phyloP scores from a whole-genome alignment of 1,140 invertebrate species.

The Drosophila murphyi region DNA sequence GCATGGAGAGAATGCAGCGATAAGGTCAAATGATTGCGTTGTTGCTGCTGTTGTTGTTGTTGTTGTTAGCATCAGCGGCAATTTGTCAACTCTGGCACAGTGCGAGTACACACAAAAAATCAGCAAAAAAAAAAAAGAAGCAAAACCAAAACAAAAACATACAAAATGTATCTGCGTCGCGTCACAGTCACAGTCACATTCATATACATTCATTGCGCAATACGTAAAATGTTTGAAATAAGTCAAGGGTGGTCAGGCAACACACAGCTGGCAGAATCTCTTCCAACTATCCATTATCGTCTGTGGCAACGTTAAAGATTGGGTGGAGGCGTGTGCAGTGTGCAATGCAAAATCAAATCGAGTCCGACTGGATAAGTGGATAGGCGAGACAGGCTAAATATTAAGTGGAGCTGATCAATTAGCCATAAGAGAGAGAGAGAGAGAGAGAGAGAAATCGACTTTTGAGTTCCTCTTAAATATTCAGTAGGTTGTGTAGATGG shows the following conservation, averaged over 20 bases:
- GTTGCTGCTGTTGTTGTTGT: conserved; percentile 30
- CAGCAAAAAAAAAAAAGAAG: background rate
- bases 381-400: too few relatives aligned
- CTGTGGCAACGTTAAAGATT: background rate
- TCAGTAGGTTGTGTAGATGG: too few relatives aligned
- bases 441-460: too few relatives aligned
- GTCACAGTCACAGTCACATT: conserved; percentile 4
- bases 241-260: conserved; percentile 26
- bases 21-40: conserved; percentile 67
- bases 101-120: conserved; percentile 7
- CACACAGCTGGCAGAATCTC: background rate
- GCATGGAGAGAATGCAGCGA: conserved; percentile 56
- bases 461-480: too few relatives aligned
- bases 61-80: conserved; percentile 52
- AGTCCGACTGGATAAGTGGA: too few relatives aligned
- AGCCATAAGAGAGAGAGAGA: too few relatives aligned
- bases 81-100: conserved; percentile 64
- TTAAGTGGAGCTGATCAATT: too few relatives aligned
- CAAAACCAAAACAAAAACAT: background rate
- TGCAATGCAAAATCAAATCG: too few relatives aligned
- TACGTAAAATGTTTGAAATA: conserved; percentile 30
- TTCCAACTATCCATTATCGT: too few relatives aligned
- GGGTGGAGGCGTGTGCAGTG: too few relatives aligned
- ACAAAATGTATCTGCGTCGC: conserved; percentile 37
- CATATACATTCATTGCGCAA: conserved; percentile 54